Base-by-base conservation (phyloP, 2,888 invertebrate species). In the Acleris sparsana region DNA sequence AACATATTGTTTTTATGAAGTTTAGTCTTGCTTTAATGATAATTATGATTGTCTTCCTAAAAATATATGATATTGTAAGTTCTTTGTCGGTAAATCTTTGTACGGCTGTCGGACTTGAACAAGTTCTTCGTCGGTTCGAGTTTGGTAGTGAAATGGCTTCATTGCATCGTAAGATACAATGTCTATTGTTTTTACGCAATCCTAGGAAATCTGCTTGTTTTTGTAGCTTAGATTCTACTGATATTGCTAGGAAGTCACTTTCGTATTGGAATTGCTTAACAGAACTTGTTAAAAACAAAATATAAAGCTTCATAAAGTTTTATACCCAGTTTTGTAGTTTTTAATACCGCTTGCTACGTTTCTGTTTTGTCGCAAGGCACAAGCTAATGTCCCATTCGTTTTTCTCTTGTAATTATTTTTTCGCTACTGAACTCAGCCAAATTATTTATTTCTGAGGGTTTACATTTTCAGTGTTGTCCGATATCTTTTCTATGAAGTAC, bases 111-210 rank as follows among this genome's bases (percentile, higher is more conserved):
- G 17, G 51, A n/a, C 16, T 53, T 48, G 9, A 56, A 56, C 56
- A 56, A 25, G 46, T 46, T 17, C 46, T 46, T 29, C 39, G 39
- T 4, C 13, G 39, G 39, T 52, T 55, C 49, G 6, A 25, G 29
- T 61, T 56, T 44, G 60, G 16, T 29, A 51, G 51, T 56, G 39
- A 13, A 61, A 60, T 20, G 51, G 44, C 55, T 44, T 7, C 16
- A 55, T 51, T 44, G 60, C 29, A 25, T 51, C 60, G 22, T 60
- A 56, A 60, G 44, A 60, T 60, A 51, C 39, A 9, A 51, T 29
- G 20, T 55, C 51, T 60, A 65, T 65, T 65, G 65, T 65, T 61
- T 60, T 61, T 46, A 44, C 51, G 16, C 29, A 51, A 46, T 56
- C 43, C 33, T n/a, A 55, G 64, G 44, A 56, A 46, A 61, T 56